Evolutionary conservation across 1,140 invertebrate species (phyloP).

Genomic region (Aricia agestis): DNA sequence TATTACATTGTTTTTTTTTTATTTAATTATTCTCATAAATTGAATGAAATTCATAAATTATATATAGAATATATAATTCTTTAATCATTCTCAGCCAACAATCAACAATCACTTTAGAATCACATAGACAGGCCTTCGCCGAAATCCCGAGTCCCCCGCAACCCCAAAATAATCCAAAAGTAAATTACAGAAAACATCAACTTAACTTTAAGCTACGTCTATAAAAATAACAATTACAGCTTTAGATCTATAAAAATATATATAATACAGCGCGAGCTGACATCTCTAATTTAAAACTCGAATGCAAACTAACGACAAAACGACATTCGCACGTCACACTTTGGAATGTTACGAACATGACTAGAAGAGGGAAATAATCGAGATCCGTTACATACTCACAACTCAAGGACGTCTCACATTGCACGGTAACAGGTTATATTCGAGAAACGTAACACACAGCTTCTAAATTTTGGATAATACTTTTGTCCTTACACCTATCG

Average conservation of each 20-base stretch:
- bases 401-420: constrained; percentile 29
- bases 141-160: neutral
- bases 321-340: constrained; percentile 40
- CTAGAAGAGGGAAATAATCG: constrained; percentile 58
- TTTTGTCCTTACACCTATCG: constrained; percentile 68
- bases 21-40: constrained; percentile 59
- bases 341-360: constrained; percentile 71
- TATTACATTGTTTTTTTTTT: constrained; percentile 65
- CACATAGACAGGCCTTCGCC: constrained; percentile 38
- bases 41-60: constrained; percentile 73
- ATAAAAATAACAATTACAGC: constrained; percentile 72
- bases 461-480: constrained; percentile 72
- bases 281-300: constrained; percentile 67
- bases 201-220: constrained; percentile 56
- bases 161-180: constrained; percentile 40
- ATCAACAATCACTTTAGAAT: constrained; percentile 70
- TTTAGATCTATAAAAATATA: constrained; percentile 73
- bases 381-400: constrained; percentile 44
- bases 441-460: constrained; percentile 70
- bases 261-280: constrained; percentile 69
- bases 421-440: constrained; percentile 33
- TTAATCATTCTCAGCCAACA: constrained; percentile 70
- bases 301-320: constrained; percentile 54
- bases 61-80: constrained; percentile 72
- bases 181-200: constrained; percentile 52